Base-by-base conservation (phyloP, 2,888 invertebrate species). In the Macrophya annulata region DNA sequence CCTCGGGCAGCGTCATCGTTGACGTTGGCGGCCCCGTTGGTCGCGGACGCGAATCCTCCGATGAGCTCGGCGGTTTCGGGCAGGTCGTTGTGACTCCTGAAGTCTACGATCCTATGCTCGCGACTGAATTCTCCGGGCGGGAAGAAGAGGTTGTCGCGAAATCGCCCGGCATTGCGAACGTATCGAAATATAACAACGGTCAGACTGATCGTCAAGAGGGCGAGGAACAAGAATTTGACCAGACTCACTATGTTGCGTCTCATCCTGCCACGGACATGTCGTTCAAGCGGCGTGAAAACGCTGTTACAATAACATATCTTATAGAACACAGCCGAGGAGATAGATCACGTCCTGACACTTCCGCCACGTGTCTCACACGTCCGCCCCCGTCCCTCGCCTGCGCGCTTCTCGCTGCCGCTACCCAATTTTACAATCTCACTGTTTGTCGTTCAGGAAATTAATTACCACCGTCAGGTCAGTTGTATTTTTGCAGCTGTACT, bases 231-330 rank as follows among this genome's bases (percentile, higher is more conserved):
- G 86, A 93, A 93, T 88, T 93, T 93, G 82, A 92, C 88, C 88
- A 93, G 88, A 88, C 93, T 93, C 87, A 93, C 90, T 84, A 92
- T 90, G 90, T 93, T 93, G 82, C 93, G 92, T 89, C 90, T 93
- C 93, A 93, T 91, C 86, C 87, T 86, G 86, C 77, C 68, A 87
- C 88, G 84, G 84, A 87, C 89, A 89, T 89, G 85, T 85, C 86
- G 86, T 74, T 74, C 72, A 15, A 15, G 10, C 45, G 1, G n/a
- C 10, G 21, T 45, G 21, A 15, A 25, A 12, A 74, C 43, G 9
- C 45, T 21, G 3, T 71, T 40, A 55, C 21, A 10, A 45, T 45
- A 31, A 25, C 31, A 55, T 55, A 31, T 45, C 43, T n/a, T 17
- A 48, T 15, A 72, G 8, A 4, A 76, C 15, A 51, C 31, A 17